Evolutionary conservation across 2,888 invertebrate genomes (phyloP).

Genomic region (Nomada flava): DNA sequence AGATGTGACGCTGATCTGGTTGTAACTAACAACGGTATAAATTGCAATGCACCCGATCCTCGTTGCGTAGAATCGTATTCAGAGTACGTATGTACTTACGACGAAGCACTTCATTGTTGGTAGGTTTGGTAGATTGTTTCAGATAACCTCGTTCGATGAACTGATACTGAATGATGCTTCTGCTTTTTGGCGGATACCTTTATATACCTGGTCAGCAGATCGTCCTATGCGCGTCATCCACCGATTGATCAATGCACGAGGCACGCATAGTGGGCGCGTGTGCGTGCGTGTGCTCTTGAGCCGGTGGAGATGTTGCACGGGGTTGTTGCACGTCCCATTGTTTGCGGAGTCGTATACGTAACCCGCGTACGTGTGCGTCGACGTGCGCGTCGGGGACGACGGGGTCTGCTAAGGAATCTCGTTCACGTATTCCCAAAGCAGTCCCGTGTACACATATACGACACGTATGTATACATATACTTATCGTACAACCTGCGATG

Average conservation of each 20-base stretch:
- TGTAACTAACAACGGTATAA: too few relatives aligned
- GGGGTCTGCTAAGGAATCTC: slow-evolving; percentile 63
- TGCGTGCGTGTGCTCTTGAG: slow-evolving; percentile 27
- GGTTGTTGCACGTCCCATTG: slow-evolving; percentile 67
- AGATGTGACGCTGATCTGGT: too few relatives aligned
- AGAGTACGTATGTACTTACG: slow-evolving; percentile 74
- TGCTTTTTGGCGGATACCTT: slow-evolving; percentile 73
- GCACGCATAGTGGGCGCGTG: slow-evolving; percentile 45
- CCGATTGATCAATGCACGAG: slow-evolving; percentile 77
- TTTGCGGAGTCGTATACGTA: slow-evolving; percentile 63
- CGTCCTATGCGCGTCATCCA: slow-evolving; percentile 72
- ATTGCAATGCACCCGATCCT: too few relatives aligned
- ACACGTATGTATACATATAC: too few relatives aligned
- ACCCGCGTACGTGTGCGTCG: slow-evolving; percentile 36
- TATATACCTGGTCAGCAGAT: slow-evolving; percentile 76
- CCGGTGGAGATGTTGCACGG: slow-evolving; percentile 57
- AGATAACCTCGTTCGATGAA: slow-evolving; percentile 67
- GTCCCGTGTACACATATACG: slow-evolving; percentile 25
- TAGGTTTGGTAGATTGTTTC: slow-evolving; percentile 45
- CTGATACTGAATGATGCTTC: slow-evolving; percentile 78
- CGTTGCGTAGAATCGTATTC: neutral
- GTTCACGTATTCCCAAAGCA: slow-evolving; percentile 67
- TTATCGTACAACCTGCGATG: slow-evolving; percentile 43
- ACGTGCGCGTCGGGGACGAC: slow-evolving; percentile 32
- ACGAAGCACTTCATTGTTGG: slow-evolving; percentile 78